Evolutionary conservation across 2,888 invertebrate genomes (phyloP), one percentile per base, ranked within the genome.

Genomic region (Meandrusa payeni): DNA sequence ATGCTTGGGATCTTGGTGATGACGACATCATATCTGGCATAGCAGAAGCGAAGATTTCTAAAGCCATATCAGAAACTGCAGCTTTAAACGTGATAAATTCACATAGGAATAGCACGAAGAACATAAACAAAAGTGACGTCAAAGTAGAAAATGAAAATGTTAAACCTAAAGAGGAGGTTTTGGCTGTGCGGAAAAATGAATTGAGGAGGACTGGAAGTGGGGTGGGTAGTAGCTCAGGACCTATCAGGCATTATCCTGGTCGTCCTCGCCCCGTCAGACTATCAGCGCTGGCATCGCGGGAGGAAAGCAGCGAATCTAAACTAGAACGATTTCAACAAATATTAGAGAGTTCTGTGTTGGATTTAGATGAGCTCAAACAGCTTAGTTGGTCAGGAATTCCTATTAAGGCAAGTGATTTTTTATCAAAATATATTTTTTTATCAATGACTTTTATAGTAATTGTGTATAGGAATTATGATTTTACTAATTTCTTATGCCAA

Each of bases 311-410:
- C 59, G 94, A 94, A 69, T 94, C 93, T 13, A 97, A 96, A 79
- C 83, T 97, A 54, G 95, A 95, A 59, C 93, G 96, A 69, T 97
- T 98, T 73, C 92, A 94, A 71, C 89, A 92, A 50, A 80, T 97
- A 40, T 88, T 97, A 44, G 92, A 94, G 47, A 93, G 92, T 53
- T 89, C 92, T 27, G 91, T 95, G 43, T 89, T 96, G 47, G 95
- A 96, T 82, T 83, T 98, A 57, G 93, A 94, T 60, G 96, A 97
- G 67, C 87, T 98, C 26, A 93, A 96, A 61, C 94, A 95, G 63
- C 83, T 96, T 11, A 95, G 96, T 72, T 99, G 99, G 98, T 97
- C 98, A 40, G 99, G 99, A 10, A 94, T 99, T 58, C 99, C 99
- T 31, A 92, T 94, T 26, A 94, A 94, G 87, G 93, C 97, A 50